Percentiles rank a stretch among this genome's conserved stretches.
phyloP scores from a whole-genome alignment of 92 coral and sea anemone genomes.

The Anthopleura xanthogrammica region DNA sequence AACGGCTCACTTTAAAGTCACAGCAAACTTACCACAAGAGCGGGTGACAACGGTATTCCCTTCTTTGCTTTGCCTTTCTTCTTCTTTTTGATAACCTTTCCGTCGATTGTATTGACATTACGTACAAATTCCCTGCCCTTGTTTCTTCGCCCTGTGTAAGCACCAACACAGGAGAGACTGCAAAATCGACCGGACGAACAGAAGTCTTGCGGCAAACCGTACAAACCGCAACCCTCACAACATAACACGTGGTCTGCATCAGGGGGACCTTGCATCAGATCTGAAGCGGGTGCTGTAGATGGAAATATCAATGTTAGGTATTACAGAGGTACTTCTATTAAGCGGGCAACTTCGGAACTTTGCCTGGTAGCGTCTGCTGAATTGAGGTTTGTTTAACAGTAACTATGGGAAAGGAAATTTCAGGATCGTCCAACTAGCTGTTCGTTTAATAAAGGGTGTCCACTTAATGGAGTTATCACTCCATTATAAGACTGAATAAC shows the following conservation, averaged over 20 bases:
- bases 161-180: conserved; percentile 94
- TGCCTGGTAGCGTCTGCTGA: too few relatives aligned
- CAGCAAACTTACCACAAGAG: conserved; percentile 4
- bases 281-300: conserved; percentile 19
- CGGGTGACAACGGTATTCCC: conserved; percentile 14
- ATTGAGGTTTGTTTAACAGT: too few relatives aligned
- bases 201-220: conserved; percentile 91
- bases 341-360: neutral
- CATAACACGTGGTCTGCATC: conserved; percentile 74
- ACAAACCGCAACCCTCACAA: conserved; percentile 96
- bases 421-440: too few relatives aligned
- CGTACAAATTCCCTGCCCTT: conserved; percentile 88
- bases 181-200: conserved; percentile 97
- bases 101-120: conserved; percentile 64
- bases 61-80: conserved; percentile 66
- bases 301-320: neutral
- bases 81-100: conserved; percentile 78
- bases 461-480: too few relatives aligned
- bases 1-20: neutral
- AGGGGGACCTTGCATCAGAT: conserved; percentile 70
- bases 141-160: conserved; percentile 91
- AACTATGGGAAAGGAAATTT: too few relatives aligned
- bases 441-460: too few relatives aligned
- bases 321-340: neutral
- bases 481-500: too few relatives aligned